These are phyloP conservation scores for Enteromius paludinosus DNA, from an alignment of 2,797 vertebrate genomes.

Conservation along the genomic window DNA sequence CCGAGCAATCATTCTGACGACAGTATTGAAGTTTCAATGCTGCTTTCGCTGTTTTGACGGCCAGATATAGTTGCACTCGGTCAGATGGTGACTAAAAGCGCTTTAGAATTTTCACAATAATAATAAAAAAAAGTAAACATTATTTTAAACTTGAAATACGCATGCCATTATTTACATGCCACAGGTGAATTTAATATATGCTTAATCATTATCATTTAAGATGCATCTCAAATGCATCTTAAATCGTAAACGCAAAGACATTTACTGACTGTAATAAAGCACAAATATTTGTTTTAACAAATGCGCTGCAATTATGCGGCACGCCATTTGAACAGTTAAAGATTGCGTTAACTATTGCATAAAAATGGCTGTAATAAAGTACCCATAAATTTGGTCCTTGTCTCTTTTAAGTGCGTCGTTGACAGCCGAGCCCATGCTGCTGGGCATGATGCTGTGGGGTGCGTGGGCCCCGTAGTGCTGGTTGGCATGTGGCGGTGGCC, in stretches of 20 bases:
- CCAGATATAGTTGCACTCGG: not conserved
- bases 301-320: not conserved
- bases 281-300: not conserved
- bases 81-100: not conserved
- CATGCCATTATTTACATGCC: not conserved
- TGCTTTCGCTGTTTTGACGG: not conserved
- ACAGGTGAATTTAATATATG: not conserved
- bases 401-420: conserved; percentile 93
- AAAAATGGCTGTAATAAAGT: conserved; percentile 45
- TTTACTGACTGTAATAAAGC: not conserved
- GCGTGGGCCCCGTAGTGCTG: conserved; percentile 93
- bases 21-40: not conserved
- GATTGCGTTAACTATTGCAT: not conserved
- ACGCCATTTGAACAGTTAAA: not conserved
- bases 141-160: not conserved
- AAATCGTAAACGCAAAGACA: not conserved
- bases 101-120: not conserved
- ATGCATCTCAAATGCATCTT: no score
- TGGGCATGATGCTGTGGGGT: conserved; percentile 89
- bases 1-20: not conserved
- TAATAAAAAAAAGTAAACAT: not conserved
- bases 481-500: conserved; percentile 88
- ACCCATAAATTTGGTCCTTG: conserved; percentile 98
- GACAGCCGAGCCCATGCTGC: conserved; percentile 89
- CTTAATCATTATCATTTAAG: not conserved